These are phyloP conservation scores for Mnemiopsis leidyi DNA, from an alignment of 37 sponge, comb jelly and placozoan species.

Conservation along the genomic window DNA sequence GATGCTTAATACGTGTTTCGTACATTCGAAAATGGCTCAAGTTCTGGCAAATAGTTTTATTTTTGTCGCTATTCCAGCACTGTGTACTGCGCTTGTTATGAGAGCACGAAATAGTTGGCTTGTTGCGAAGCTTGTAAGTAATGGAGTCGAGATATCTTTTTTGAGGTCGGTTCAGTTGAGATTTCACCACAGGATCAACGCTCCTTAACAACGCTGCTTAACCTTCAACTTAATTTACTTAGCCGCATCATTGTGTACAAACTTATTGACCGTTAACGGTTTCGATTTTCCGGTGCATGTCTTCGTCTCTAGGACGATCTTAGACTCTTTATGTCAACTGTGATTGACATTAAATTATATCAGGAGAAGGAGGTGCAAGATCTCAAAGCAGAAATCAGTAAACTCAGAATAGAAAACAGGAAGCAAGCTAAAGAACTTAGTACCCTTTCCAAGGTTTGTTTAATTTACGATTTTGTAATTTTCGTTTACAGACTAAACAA, in stretches of 20 bases:
- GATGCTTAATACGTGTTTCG: neutral
- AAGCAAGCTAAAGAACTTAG: constrained; percentile 59
- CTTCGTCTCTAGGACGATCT: no score
- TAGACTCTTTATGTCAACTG: no score
- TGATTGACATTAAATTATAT: no score
- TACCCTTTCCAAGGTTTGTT: constrained; percentile 38
- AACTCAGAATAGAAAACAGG: constrained; percentile 56
- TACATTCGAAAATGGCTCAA: constrained; percentile 11
- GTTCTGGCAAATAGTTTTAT: neutral
- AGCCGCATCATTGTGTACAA: no score
- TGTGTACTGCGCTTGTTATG: neutral
- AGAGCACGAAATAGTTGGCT: constrained; percentile 54
- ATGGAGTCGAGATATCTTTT: no score
- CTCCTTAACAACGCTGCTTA: no score
- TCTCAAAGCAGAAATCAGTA: constrained; percentile 41
- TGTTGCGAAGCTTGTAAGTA: constrained; percentile 58
- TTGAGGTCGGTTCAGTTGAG: no score
- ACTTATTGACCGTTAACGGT: no score
- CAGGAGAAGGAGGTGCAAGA: constrained; percentile 66
- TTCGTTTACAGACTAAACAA: no score
- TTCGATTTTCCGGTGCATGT: no score
- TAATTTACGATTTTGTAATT: neutral
- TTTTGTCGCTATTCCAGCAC: constrained; percentile 3
- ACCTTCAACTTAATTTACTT: no score
- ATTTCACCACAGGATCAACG: no score